phyloP scores from a whole-genome alignment of 2,113 vertebrate genomes.

The Athene cunicularia region DNA sequence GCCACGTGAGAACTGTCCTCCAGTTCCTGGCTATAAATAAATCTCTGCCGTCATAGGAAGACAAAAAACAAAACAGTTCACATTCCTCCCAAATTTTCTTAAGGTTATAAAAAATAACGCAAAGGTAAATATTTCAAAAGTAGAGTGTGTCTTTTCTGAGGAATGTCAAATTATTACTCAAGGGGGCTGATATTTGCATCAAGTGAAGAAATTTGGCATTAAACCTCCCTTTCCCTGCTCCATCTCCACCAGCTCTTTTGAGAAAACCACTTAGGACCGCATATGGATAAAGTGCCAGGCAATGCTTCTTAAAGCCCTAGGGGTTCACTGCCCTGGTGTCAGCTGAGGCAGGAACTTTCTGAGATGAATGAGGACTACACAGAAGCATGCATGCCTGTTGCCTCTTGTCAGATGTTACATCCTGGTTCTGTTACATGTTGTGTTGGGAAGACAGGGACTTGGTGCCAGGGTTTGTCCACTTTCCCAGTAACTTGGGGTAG shows the following conservation, averaged over 20 bases:
- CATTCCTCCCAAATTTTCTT: slow-evolving; percentile 41
- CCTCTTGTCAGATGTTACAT: background rate
- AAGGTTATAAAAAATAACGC: slow-evolving; percentile 27
- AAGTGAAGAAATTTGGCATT: slow-evolving; percentile 1
- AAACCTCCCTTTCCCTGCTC: background rate
- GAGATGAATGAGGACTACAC: background rate
- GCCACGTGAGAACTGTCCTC: slow-evolving; percentile 68
- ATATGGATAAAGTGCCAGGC: background rate
- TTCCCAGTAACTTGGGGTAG: too few relatives aligned
- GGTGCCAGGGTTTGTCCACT: too few relatives aligned
- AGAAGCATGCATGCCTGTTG: background rate
- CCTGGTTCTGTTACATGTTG: background rate
- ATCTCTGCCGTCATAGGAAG: slow-evolving; percentile 59
- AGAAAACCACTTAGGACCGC: background rate
- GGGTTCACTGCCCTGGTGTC: background rate
- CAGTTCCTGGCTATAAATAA: slow-evolving; percentile 69
- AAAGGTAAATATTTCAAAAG: slow-evolving; percentile 54
- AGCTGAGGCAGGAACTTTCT: background rate
- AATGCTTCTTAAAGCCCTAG: background rate
- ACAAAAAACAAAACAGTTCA: slow-evolving; percentile 43
- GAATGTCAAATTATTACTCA: slow-evolving; percentile 8
- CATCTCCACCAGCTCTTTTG: background rate
- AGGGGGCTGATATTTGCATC: background rate
- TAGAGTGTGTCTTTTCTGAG: background rate
- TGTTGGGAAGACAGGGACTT: background rate